Conservation (phyloP, 2,888 invertebrate genomes). For the Drosophila falleni region DNA sequence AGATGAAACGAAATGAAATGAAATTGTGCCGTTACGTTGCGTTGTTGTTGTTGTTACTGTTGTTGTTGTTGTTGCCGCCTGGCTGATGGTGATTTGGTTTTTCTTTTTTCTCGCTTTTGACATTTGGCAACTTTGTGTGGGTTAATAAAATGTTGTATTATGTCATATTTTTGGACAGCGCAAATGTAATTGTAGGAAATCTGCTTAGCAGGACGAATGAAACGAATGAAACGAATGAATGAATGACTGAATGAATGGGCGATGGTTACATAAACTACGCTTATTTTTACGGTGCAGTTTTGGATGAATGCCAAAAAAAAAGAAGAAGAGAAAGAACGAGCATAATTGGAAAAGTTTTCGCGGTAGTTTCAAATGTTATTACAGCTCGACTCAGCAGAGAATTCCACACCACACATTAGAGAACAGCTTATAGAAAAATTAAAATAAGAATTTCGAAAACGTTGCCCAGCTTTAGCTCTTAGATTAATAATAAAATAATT, state of each 20-base stretch:
- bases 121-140: constrained; percentile 65
- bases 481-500: neutral
- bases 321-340: neutral
- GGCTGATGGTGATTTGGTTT: constrained; percentile 64
- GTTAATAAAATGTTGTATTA: constrained; percentile 79
- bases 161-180: constrained; percentile 70
- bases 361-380: constrained; percentile 30
- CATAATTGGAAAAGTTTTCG: constrained; percentile 59
- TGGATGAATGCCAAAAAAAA: constrained; percentile 39
- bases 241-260: constrained; percentile 11
- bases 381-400: neutral
- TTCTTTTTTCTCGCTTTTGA: constrained; percentile 32
- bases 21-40: constrained; percentile 60
- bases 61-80: constrained; percentile 29
- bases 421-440: no score
- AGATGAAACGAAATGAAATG: constrained; percentile 60
- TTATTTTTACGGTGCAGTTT: constrained; percentile 15
- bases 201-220: constrained; percentile 48
- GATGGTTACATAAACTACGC: constrained; percentile 39
- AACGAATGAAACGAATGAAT: constrained; percentile 17
- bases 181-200: constrained; percentile 74
- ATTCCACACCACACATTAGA: neutral
- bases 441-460: neutral
- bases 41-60: neutral
- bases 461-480: neutral